Base-by-base conservation (phyloP, 1,140 invertebrate genomes). In the Phocides pigmalion region DNA sequence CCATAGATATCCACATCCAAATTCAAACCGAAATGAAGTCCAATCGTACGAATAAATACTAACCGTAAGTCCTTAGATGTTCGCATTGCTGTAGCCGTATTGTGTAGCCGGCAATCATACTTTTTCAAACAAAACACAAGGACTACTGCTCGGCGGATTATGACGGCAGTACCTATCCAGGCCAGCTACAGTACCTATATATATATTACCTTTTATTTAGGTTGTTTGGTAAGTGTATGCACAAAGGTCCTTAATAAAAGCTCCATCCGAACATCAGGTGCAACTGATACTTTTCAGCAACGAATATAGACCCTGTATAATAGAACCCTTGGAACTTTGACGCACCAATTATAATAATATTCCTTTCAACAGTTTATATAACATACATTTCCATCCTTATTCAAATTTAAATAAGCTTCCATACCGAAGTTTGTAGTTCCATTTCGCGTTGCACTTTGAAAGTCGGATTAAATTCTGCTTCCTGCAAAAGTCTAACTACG, bases 401-500 rank as follows among this genome's bases (percentile, higher is more conserved):
- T 35, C 32, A 35, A 35, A 35, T 35, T 35, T 35, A 35, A 35
- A 35, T 35, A 35, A 35, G 32, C 32, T 35, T 35, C 32, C 32
- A 35, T 35, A 12, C 32, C 9, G 11, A 35, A 35, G 32, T 35
- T 35, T 35, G 9, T 9, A 44, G 16, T 44, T 44, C 16, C 41
- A 19, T 44, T 17, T 44, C 4, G 41, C 41, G 17, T 44, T 44
- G 15, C 41, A 44, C 8, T 46, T 46, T 17, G 0, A 46, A 46
- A 46, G 9, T 46, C 16, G 17, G 9, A 19, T 20, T 15, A 35
- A 61, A 47, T 28, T 25, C 22, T n/a, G 20, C 20, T 22, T 5
- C 19, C 44, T 19, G 19, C 17, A 47, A 47, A 47, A 47, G 19
- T 22, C n/a, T 22, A 22, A 47, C 42, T 47, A 22, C 44, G 11